Base-by-base conservation (phyloP, 2,888 invertebrate species). In the Artemia sp. region DNA sequence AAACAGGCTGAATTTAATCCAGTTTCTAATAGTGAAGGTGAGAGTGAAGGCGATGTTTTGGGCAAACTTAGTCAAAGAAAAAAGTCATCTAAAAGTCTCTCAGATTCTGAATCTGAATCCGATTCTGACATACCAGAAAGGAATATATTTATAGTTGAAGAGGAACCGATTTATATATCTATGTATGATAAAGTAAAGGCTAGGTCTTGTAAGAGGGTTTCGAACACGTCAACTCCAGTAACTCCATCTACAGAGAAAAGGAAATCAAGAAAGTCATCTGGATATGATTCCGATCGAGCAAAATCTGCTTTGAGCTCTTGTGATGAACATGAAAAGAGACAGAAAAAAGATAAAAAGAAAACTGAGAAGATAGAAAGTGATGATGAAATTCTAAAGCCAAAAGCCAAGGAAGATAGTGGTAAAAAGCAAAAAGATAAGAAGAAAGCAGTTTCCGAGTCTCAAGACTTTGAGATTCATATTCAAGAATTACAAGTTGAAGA, bases 171-270 rank as follows among this genome's bases (percentile, higher is more conserved):
- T 11, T 93, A 92, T 77, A 90, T 93, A 72, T 94, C 94, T 11
- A 96, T 96, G 95, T 96, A 96, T 78, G 95, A 95, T 77, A 95
- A 95, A 80, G 92, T 93, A 0, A 93, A 93, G 79, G 92, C 92
- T 5, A 84, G 92, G 64, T 92, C 92, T 50, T 92, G 91, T 75
- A 76, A 77, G 70, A 73, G 19, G 72, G 69, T 24, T 71, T 71
- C 0, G 14, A 72, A 72, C 51, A 72, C 72, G 10, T 71, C 72
- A 12, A 71, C 72, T 68, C 71, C 70, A 50, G 69, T 70, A 8
- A 70, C 73, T 3, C 73, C 74, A 14, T 69, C 71, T 8, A 70
- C 70, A 14, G 74, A 74, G 70, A 75, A 75, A 71, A 72, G 72
- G 66, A 74, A 73, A 52, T 67, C 72, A 8, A 72, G 71, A 66